Evolutionary conservation across 2,797 vertebrate species (phyloP), one percentile per base, ranked within the genome.

Genomic region (Odontamblyopus lacepedii): DNA sequence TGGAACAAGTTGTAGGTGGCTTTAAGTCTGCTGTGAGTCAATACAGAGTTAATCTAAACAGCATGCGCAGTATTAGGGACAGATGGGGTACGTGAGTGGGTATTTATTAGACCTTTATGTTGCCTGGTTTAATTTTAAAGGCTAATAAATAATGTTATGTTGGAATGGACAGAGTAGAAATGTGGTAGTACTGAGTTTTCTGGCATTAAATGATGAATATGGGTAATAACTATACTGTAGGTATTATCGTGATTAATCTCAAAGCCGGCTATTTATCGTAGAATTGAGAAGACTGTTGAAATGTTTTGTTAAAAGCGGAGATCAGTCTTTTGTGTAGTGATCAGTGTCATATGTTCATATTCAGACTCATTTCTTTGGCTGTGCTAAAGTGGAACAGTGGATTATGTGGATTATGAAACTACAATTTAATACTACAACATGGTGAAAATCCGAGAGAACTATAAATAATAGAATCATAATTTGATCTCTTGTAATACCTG

Each of bases 1-100:
- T 75, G 74, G 73, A 71, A 74, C 6, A 15, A 72, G 35, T 51
- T 57, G 79, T 71, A 67, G 48, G 65, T 67, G 65, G 74, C 67
- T 80, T 83, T 75, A 77, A 87, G 88, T 86, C 71, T 59, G 59
- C 77, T 73, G 75, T 78, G 77, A 79, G 65, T 84, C 64, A 53
- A 53, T 55, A 67, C 48, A 53, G 16, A 8, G 48, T 32, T 32
- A 67, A 66, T 66, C 15, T 66, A 18, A 66, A 9, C 44, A 19
- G 64, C 44, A 66, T 65, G 63, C 23, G 5, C 1, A 27, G 44
- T 29, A 51, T 66, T 50, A 63, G 38, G 6, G 9, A 26, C 62
- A 63, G 62, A 66, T 50, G 64, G 44, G 27, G 1, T 30, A 19
- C 16, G 26, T 50, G 23, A 66, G 41, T 64, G 38, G 63, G 13